phyloP scores from a whole-genome alignment of 2,888 invertebrate species.

The Hoplodrina blanda region DNA sequence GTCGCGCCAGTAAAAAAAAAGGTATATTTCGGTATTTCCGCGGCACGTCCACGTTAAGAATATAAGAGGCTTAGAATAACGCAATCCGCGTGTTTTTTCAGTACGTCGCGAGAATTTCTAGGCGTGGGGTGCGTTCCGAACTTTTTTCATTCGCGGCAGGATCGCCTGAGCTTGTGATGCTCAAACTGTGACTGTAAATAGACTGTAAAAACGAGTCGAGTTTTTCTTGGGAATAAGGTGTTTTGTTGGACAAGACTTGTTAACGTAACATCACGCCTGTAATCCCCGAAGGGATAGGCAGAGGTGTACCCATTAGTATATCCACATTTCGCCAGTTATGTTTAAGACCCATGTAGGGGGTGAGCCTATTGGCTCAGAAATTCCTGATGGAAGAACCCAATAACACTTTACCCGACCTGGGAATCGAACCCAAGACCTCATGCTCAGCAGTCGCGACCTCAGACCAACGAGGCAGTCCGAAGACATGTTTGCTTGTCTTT shows the following conservation, averaged over 20 bases:
- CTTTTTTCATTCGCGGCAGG: slow-evolving; percentile 79
- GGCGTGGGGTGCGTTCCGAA: slow-evolving; percentile 69
- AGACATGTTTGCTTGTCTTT: too few relatives aligned
- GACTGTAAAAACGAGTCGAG: neutral
- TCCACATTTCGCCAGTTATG: too few relatives aligned
- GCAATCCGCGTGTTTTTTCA: slow-evolving; percentile 74
- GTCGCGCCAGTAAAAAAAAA: slow-evolving; percentile 69
- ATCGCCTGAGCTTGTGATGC: slow-evolving; percentile 56
- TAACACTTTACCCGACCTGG: too few relatives aligned
- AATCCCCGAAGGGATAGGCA: too few relatives aligned
- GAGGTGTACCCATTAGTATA: too few relatives aligned
- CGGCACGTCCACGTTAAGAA: slow-evolving; percentile 79
- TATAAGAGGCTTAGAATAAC: slow-evolving; percentile 86
- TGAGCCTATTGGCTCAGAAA: too few relatives aligned
- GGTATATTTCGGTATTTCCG: slow-evolving; percentile 67
- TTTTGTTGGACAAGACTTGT: neutral
- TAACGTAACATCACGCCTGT: too few relatives aligned
- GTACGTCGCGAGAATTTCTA: slow-evolving; percentile 70
- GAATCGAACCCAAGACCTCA: too few relatives aligned
- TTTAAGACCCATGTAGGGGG: too few relatives aligned
- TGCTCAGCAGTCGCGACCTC: too few relatives aligned
- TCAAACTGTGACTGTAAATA: slow-evolving; percentile 33
- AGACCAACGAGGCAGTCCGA: too few relatives aligned
- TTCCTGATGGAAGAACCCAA: too few relatives aligned
- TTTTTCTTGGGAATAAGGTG: neutral